Conservation (phyloP, 2,797 vertebrate genomes). For the Hozukius guyotensis region DNA sequence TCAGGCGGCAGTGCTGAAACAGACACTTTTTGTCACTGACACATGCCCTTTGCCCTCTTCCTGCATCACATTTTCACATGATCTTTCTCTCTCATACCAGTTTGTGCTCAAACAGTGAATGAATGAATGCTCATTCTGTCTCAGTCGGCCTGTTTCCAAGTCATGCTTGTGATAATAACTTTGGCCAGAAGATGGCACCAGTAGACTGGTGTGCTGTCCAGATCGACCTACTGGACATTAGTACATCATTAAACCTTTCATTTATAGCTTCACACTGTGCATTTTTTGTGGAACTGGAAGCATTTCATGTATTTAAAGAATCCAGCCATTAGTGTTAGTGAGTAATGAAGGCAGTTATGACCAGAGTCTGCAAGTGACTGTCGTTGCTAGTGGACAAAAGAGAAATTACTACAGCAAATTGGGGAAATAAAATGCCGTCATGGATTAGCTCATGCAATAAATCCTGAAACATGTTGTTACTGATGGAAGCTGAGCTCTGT, state of each 20-base stretch:
- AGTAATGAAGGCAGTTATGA: background rate
- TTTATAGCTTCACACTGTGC: background rate
- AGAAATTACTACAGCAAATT: slow-evolving; percentile 16
- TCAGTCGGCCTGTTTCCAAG: background rate
- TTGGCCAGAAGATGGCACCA: slow-evolving; percentile 71
- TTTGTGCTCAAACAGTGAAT: background rate
- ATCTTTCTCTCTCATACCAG: background rate
- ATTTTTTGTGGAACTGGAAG: background rate
- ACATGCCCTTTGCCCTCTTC: slow-evolving; percentile 18
- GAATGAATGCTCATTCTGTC: background rate
- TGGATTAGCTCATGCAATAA: slow-evolving; percentile 45
- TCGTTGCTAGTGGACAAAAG: slow-evolving; percentile 2
- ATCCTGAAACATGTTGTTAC: slow-evolving; percentile 29
- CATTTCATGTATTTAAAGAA: background rate
- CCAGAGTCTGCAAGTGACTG: background rate
- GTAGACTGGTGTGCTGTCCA: slow-evolving; percentile 20
- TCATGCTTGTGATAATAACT: background rate
- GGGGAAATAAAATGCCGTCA: slow-evolving; percentile 40
- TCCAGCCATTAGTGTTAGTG: background rate
- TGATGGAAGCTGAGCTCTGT: slow-evolving; percentile 1
- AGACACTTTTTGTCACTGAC: slow-evolving; percentile 32
- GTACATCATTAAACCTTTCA: background rate
- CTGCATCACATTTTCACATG: slow-evolving; percentile 15
- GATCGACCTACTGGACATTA: background rate
- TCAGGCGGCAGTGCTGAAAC: slow-evolving; percentile 17